Conservation (phyloP, 2,113 vertebrate species). For the Rostratula benghalensis region DNA sequence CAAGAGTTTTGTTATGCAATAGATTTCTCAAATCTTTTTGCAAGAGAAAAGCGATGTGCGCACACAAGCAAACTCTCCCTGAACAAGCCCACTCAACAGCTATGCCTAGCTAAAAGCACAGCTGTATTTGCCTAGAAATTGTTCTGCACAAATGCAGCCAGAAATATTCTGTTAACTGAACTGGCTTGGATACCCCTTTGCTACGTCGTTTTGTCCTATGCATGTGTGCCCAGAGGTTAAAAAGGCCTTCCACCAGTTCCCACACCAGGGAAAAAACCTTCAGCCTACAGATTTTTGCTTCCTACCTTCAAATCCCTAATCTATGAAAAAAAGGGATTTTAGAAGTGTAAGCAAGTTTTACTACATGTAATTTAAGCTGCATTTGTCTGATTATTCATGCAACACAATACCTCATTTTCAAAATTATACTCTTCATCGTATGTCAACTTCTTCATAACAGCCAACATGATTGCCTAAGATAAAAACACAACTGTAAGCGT, state of each 20-base stretch:
- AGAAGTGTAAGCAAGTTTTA: not conserved
- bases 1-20: not conserved
- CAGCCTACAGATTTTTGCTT: not conserved
- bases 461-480: slow-evolving; percentile 91
- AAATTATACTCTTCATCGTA: slow-evolving; percentile 99
- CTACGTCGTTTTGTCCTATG: not conserved
- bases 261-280: not conserved
- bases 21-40: not conserved
- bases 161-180: not conserved
- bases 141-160: not conserved
- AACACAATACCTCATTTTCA: slow-evolving; percentile 90
- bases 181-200: not conserved
- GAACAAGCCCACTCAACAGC: not conserved
- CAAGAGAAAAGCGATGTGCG: not conserved
- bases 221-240: not conserved
- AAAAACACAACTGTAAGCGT: not conserved
- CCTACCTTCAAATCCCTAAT: not conserved
- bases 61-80: not conserved
- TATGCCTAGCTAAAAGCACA: not conserved
- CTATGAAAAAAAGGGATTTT: not conserved
- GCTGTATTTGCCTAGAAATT: not conserved
- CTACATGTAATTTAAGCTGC: not conserved
- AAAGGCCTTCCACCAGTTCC: not conserved
- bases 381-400: not conserved
- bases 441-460: slow-evolving; percentile 96